Conservation (phyloP, 2,888 invertebrate genomes). For the Drosophila lacicola region DNA sequence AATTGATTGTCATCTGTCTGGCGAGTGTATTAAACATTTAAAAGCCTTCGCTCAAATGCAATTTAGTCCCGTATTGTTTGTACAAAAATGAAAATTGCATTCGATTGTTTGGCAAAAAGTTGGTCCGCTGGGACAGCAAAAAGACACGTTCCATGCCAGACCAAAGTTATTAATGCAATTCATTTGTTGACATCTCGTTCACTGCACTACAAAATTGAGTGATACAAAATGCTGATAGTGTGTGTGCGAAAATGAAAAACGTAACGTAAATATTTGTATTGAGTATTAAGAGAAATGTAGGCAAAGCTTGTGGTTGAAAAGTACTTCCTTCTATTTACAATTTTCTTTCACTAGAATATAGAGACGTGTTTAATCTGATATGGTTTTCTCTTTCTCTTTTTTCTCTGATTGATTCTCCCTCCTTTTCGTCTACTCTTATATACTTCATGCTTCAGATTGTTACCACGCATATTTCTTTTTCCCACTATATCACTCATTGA, state of each 20-base stretch:
- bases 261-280: background rate
- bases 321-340: too few relatives aligned
- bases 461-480: background rate
- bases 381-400: too few relatives aligned
- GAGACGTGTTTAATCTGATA: too few relatives aligned
- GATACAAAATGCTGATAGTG: background rate
- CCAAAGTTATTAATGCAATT: conserved; percentile 37
- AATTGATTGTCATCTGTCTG: conserved; percentile 51
- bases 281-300: background rate
- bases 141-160: conserved; percentile 36
- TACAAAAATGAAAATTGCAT: conserved; percentile 40
- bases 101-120: conserved; percentile 29
- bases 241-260: background rate
- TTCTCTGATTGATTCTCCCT: too few relatives aligned
- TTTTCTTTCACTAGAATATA: too few relatives aligned
- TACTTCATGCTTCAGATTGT: background rate
- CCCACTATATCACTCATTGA: conserved; percentile 10
- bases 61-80: conserved; percentile 31
- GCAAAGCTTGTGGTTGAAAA: too few relatives aligned
- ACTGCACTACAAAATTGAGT: conserved; percentile 7
- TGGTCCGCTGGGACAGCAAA: conserved; percentile 21
- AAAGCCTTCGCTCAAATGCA: conserved; percentile 28
- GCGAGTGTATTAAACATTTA: conserved; percentile 39
- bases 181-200: conserved; percentile 30
- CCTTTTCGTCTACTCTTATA: too few relatives aligned